Base-by-base conservation (phyloP, 2,797 vertebrate species). In the Ceryle rudis region DNA sequence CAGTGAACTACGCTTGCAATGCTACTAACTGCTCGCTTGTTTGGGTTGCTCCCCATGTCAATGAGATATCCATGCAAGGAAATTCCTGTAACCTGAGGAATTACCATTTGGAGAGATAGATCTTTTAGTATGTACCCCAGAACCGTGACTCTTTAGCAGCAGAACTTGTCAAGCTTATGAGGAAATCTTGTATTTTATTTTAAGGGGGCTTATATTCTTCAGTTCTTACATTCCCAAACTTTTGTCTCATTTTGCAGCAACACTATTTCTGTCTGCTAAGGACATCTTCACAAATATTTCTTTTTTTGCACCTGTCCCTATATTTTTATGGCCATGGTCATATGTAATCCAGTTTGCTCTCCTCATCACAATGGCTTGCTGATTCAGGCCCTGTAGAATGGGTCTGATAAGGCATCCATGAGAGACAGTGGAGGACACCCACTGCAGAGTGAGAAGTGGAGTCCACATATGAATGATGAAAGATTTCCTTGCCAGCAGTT, bases 381-480 rank as follows among this genome's bases (percentile, higher is more conserved):
- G 52, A 80, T 25, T 46, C 33, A 4, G 25, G 29, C 31, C 39
- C 20, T n/a, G 62, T 69, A 55, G 54, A 35, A 46, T 0, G 1
- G 31, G n/a, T 49, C 17, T 44, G 49, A 29, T 5, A 29, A 35
- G 37, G 54, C 13, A 21, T 21, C 42, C 0, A 1, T 15, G 35
- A 72, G 61, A 37, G 46, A 25, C 17, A 10, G 21, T 2, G 46
- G 60, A 72, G 81, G 52, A 54, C 33, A 20, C 9, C 13, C 31
- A 22, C 54, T 31, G 61, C 81, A 52, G 60, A 78, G 29, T 5
- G 67, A 61, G 46, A 33, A 25, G 17, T 10, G 37, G 46, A 60
- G 44, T 5, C 39, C 31, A 9, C 0, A 1, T 9, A 28, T 5
- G 29, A 46, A 58, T n/a, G 21, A 25, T 2, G 10, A 47, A 35